These are phyloP conservation scores for Dione juno DNA, from an alignment of 2,888 invertebrate species.

Conservation along the genomic window DNA sequence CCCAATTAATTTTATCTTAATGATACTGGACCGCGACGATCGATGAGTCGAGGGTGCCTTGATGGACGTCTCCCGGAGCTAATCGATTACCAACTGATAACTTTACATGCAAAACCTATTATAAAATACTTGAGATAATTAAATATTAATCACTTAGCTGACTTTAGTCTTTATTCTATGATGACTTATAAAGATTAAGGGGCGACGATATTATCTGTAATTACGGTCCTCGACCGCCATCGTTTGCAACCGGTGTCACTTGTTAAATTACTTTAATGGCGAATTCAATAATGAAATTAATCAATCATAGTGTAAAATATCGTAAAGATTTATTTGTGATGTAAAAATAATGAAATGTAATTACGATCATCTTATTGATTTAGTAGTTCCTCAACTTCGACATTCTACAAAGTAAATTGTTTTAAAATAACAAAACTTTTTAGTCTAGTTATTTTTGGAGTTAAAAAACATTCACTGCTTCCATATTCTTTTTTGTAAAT, in stretches of 20 bases:
- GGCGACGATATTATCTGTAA: slow-evolving; percentile 39
- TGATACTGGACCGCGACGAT: slow-evolving; percentile 54
- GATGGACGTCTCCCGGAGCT: slow-evolving; percentile 60
- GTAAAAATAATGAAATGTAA: neutral
- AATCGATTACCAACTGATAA: slow-evolving; percentile 64
- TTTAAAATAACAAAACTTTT: neutral
- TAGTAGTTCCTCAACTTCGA: neutral
- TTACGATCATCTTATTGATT: slow-evolving; percentile 14
- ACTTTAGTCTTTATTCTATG: slow-evolving; percentile 34
- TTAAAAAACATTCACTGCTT: neutral
- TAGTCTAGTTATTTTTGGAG: neutral
- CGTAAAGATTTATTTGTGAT: slow-evolving; percentile 28
- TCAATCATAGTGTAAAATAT: slow-evolving; percentile 44
- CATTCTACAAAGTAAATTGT: neutral
- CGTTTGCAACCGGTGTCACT: slow-evolving; percentile 35
- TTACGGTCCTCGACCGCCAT: slow-evolving; percentile 29
- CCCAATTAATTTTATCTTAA: slow-evolving; percentile 79
- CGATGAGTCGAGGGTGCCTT: slow-evolving; percentile 49
- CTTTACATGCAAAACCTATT: slow-evolving; percentile 51
- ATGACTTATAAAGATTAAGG: slow-evolving; percentile 35
- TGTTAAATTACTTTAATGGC: slow-evolving; percentile 41
- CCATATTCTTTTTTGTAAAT: neutral
- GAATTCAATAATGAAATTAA: slow-evolving; percentile 44
- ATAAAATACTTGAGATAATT: slow-evolving; percentile 42
- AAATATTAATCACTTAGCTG: slow-evolving; percentile 44